Base-by-base conservation (phyloP, 2,888 invertebrate genomes). In the Meandrusa payeni region DNA sequence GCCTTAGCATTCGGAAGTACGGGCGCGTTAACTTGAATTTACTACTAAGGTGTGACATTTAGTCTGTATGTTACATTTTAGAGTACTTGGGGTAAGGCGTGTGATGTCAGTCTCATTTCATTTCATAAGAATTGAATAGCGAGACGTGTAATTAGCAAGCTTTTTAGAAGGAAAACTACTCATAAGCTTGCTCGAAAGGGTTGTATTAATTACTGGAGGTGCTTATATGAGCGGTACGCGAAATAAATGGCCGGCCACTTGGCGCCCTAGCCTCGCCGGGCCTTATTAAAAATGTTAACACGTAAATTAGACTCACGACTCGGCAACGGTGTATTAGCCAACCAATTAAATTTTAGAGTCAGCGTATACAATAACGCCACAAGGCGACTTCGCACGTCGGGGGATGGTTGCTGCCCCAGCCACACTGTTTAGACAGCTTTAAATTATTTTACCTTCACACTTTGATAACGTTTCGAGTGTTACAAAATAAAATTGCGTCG, bases 271-370 rank as follows among this genome's bases (percentile, higher is more conserved):
- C 74, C 68, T 72, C 65, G 71, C 70, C 67, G 48, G 72, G 80
- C 81, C 85, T 86, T 87, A 86, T 86, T 85, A 86, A 86, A 86
- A 86, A 82, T 76, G 82, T 82, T 82, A 83, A 85, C 85, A 76
- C 81, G 83, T 82, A 86, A 86, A 85, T 86, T 83, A 86, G 85
- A 83, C 79, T 72, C 62, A 52, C 44, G 44, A 33, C 44, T 61
- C 70, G 64, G 68, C 68, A 62, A 62, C 58, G 68, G 67, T 74
- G 80, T 80, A 86, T 85, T 86, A 83, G 82, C 81, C 69, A 77
- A 75, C 86, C 83, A 83, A 83, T 85, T 83, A 80, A 85, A 83
- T 78, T 79, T 78, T 71, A 76, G 72, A 75, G 75, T 67, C 70
- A 60, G 63, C 57, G 54, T 57, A 61, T 59, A 77, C 77, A 82